A percentile compares a stretch with the other conserved stretches of the same genome.
These are phyloP conservation scores for Orbicella faveolata DNA, from an alignment of 64 coral and sea anemone species.

Conservation along the genomic window DNA sequence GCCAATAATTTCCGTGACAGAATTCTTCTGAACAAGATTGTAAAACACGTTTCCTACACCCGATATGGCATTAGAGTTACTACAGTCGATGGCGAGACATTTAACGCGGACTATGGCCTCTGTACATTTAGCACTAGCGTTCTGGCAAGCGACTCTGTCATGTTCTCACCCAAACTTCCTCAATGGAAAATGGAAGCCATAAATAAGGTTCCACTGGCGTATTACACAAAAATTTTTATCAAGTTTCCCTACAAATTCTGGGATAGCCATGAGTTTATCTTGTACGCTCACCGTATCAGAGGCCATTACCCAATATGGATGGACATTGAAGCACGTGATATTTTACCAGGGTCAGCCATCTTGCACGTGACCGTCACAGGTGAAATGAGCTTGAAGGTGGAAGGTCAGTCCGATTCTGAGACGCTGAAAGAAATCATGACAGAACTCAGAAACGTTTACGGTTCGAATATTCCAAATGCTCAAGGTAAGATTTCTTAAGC, in stretches of 20 bases:
- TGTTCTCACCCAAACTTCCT: slow-evolving; percentile 41
- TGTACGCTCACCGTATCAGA: slow-evolving; percentile 54
- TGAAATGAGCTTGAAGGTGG: slow-evolving; percentile 31
- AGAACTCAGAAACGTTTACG: slow-evolving; percentile 66
- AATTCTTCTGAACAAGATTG: slow-evolving; percentile 54
- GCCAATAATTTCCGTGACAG: slow-evolving; percentile 27
- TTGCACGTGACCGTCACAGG: slow-evolving; percentile 58
- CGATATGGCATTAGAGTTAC: slow-evolving; percentile 22
- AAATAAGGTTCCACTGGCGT: slow-evolving; percentile 43
- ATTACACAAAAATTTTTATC: slow-evolving; percentile 82
- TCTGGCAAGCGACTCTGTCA: slow-evolving; percentile 39
- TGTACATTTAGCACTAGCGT: slow-evolving; percentile 77
- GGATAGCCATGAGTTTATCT: slow-evolving; percentile 70
- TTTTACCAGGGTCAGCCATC: slow-evolving; percentile 33
- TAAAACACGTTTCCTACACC: slow-evolving; percentile 24
- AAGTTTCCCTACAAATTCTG: slow-evolving; percentile 84
- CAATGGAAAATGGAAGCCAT: slow-evolving; percentile 75
- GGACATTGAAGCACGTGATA: slow-evolving; percentile 66
- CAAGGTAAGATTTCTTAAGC: slow-evolving; percentile 10
- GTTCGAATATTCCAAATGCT: slow-evolving; percentile 40
- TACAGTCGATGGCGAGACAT: slow-evolving; percentile 12
- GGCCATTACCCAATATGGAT: slow-evolving; percentile 85
- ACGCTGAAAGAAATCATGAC: slow-evolving; percentile 55
- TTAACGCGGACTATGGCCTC: slow-evolving; percentile 27
- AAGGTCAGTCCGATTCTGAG: slow-evolving; percentile 48